phyloP scores from a whole-genome alignment of 2,113 vertebrate species.

The Aldabrachelys gigantea region DNA sequence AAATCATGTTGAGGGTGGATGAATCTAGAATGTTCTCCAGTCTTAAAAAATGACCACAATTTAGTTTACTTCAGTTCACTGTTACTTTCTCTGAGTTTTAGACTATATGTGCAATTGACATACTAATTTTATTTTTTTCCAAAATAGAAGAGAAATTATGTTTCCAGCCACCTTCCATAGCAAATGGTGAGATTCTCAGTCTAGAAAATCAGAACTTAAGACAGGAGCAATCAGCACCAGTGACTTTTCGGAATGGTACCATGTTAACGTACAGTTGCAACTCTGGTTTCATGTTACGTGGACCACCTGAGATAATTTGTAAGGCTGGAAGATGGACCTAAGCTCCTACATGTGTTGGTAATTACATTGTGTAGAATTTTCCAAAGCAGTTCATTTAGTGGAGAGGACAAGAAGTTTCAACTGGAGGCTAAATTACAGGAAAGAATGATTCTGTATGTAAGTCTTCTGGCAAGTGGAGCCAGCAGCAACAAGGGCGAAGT shows the following conservation, averaged over 20 bases:
- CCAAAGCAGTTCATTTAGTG: neutral
- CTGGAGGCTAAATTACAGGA: neutral
- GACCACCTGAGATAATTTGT: neutral
- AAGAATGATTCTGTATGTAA: neutral
- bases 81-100: neutral
- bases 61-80: neutral
- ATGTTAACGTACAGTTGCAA: conserved; percentile 22
- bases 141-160: conserved; percentile 15
- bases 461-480: no score
- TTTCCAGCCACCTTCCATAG: neutral
- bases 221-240: rapidly evolving
- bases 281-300: neutral
- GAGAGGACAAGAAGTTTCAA: neutral
- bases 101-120: neutral
- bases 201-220: neutral
- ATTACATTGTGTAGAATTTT: neutral
- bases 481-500: no score
- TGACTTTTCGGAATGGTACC: neutral
- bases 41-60: neutral
- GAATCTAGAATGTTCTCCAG: neutral
- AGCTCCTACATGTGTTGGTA: conserved; percentile 41
- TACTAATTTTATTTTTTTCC: neutral
- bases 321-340: conserved; percentile 43
- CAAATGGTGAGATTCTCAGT: neutral
- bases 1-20: neutral